Evolutionary conservation across 2,797 vertebrate genomes (phyloP).

Genomic region (Spinus pinus): DNA sequence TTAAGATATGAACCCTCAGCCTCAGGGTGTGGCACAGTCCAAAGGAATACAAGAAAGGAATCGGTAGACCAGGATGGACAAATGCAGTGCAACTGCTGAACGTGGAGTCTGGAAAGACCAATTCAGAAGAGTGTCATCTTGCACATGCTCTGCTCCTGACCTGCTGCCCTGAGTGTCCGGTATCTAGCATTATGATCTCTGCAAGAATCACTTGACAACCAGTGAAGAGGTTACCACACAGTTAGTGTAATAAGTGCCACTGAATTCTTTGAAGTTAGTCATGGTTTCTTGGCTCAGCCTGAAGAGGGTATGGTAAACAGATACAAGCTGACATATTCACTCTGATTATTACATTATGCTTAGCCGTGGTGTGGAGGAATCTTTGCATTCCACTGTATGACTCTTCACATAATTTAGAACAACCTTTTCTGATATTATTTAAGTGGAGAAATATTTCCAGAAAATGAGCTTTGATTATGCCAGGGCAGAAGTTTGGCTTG

Average conservation of each 20-base stretch:
- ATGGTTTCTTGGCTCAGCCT: not conserved
- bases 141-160: not conserved
- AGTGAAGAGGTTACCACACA: not conserved
- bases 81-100: not conserved
- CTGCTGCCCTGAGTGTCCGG: rapidly evolving
- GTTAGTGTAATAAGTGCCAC: not conserved
- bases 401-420: not conserved
- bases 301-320: not conserved
- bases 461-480: not conserved
- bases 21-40: not conserved
- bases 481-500: not conserved
- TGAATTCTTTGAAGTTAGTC: not conserved
- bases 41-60: not conserved
- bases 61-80: rapidly evolving
- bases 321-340: not conserved
- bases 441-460: not conserved
- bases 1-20: not conserved
- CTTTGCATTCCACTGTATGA: not conserved
- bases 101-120: not conserved
- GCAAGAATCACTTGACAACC: not conserved
- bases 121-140: not conserved
- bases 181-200: not conserved
- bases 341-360: not conserved
- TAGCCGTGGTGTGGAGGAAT: not conserved
- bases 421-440: not conserved